Evolutionary conservation across 2,113 vertebrate genomes (phyloP), one percentile per base, ranked within the genome.

Genomic region (Ochotona curzoniae): DNA sequence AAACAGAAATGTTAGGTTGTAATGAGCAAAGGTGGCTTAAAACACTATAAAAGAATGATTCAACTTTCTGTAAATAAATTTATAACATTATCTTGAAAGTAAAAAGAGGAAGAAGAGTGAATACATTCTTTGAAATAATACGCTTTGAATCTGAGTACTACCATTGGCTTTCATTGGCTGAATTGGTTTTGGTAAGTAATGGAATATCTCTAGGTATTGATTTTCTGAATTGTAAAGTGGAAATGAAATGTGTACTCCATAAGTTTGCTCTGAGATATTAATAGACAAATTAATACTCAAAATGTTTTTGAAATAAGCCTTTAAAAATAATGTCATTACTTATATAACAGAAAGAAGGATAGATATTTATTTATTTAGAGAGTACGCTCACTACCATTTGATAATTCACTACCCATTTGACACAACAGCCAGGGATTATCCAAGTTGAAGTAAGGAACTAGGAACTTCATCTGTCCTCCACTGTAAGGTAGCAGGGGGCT

Each of bases 1-100:
- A 96, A 97, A 96, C 60, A 94, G 32, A 96, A 97, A 74, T 57
- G 93, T 90, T 93, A 21, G 35, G 87, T 90, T 51, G 38, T 91
- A 51, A 21, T 57, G 17, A 83, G n/a, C 21, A 57, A 95, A 79
- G 7, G 1, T n/a, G 2, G 81, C 81, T 86, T 93, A 49, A 91
- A 87, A 87, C 66, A 18, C 86, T 88, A 90, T 18, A 67, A 95
- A 91, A 84, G 8, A 32, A 1, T 71, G 51, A 30, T 7, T 7
- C 4, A 79, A 90, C 95, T 97, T 38, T 25, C 8, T 86, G 1
- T 67, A 54, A 47, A 67, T 21, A 23, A 4, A 66, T 5, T 18
- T 11, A 1, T 7, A 30, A 15, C 57, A 30, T 74, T 14, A 71
- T 32, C 7, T 8, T 12, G 26, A 61, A 82, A 54, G 7, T 17